Evolutionary conservation across 2,797 vertebrate genomes (phyloP).

Genomic region (Cuculus canorus): DNA sequence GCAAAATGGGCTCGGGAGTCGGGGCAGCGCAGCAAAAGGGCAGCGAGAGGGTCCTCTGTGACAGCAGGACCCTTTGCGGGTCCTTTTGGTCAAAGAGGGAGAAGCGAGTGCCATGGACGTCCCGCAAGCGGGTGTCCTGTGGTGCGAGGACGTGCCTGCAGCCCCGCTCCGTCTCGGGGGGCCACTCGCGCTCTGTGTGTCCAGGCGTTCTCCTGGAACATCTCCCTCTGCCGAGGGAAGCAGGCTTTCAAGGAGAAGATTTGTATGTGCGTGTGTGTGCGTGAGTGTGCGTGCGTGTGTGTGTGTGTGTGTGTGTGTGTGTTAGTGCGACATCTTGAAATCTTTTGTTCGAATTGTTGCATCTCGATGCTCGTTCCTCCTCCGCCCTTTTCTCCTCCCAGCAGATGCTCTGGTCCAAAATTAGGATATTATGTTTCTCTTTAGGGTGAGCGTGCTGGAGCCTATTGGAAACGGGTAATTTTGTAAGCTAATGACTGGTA

Average conservation of each 20-base stretch:
- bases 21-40: not conserved
- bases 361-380: not conserved
- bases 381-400: not conserved
- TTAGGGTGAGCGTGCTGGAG: not conserved
- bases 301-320: not conserved
- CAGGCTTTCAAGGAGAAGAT: not conserved
- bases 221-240: not conserved
- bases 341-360: conserved; percentile 34
- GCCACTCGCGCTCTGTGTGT: not conserved
- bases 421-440: not conserved
- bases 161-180: not conserved
- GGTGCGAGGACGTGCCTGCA: not conserved
- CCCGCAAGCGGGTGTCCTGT: not conserved
- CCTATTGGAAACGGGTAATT: not conserved
- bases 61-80: not conserved
- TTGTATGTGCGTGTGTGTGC: no score
- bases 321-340: conserved; percentile 45
- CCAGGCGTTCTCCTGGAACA: not conserved
- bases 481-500: not conserved
- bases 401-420: not conserved
- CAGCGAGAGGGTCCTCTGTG: not conserved
- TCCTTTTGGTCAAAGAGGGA: not conserved
- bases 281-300: not conserved
- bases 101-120: not conserved
- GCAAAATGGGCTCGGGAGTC: not conserved